Evolutionary conservation across 2,797 vertebrate genomes (phyloP), one percentile per base, ranked within the genome.

Genomic region (Potorous gilbertii): DNA sequence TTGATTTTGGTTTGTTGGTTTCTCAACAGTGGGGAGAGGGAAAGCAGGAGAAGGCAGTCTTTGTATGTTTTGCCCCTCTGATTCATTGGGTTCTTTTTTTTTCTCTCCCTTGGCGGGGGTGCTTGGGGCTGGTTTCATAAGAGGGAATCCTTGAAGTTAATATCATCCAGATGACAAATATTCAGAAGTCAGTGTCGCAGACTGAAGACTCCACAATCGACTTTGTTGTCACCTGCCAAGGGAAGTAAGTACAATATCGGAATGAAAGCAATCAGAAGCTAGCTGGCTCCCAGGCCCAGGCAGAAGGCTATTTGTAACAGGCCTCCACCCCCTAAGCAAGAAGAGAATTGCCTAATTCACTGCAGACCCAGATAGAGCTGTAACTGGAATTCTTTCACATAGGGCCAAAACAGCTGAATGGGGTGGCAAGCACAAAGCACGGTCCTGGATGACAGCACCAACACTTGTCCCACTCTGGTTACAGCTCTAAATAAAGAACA

Each of bases 171-270:
- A 98, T 98, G 97, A 99, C 97, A 91, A 98, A 91, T 54, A 99
- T 99, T 96, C 98, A 98, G 10, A 98, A 98, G 91, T 98, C 98
- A 0, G 92, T 97, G 54, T 98, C 98, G 91, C 98, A 98, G 97
- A 97, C 98, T 95, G 99, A 98, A 94, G 98, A 98, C 95, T 98
- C 99, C 31, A 98, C 99, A 87, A 96, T 99, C 98, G 99, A 98
- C 98, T 99, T 99, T 96, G 97, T 98, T 46, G 99, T 99, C 94
- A 99, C 99, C 96, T 99, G 99, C 98, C 98, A 99, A 96, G 99
- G 99, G 97, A 99, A 98, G 99, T 99, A 97, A 98, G 98, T 97
- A 96, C n/a, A 31, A 40, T 1, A 3, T 95, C 92, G 94, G 92
- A 92, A 54, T 93, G 91, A 55, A 94, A 93, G 29, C 62, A 95